Percentiles rank a stretch among this genome's conserved stretches.
Evolutionary conservation across 2,113 vertebrate species (phyloP).

Genomic region (Anguilla rostrata): DNA sequence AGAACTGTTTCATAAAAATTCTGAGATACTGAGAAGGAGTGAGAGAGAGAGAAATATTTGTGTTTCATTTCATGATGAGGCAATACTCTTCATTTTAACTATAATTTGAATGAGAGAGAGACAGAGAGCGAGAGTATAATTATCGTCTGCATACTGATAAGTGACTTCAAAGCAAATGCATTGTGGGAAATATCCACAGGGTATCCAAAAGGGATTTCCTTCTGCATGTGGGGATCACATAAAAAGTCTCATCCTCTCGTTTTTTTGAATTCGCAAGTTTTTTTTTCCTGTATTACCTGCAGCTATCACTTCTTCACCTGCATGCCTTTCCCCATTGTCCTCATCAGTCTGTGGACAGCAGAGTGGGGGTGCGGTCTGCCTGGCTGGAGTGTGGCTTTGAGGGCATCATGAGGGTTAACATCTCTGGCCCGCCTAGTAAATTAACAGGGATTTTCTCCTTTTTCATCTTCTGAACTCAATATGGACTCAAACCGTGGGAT

Average conservation of each 20-base stretch:
- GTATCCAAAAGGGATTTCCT: background rate
- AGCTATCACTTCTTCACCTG: too few species aligned
- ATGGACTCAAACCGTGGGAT: background rate
- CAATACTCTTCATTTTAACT: background rate
- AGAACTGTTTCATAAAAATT: background rate
- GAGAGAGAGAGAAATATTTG: background rate
- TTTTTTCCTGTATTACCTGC: too few species aligned
- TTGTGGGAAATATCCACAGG: background rate
- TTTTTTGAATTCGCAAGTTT: background rate
- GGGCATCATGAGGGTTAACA: background rate
- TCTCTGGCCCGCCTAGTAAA: background rate
- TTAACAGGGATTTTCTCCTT: background rate
- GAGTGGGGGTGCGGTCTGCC: background rate
- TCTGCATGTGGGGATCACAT: background rate
- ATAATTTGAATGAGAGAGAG: background rate
- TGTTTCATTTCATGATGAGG: background rate
- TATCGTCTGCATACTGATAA: background rate
- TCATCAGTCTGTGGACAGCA: background rate
- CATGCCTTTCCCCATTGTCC: background rate
- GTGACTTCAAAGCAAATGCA: background rate
- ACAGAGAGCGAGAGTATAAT: background rate
- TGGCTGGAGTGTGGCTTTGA: background rate
- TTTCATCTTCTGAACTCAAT: conserved; percentile 1
- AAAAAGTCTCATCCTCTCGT: background rate
- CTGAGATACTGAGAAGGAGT: background rate